Conservation (phyloP, 1,140 invertebrate genomes). For the Temnothorax longispinosus region DNA sequence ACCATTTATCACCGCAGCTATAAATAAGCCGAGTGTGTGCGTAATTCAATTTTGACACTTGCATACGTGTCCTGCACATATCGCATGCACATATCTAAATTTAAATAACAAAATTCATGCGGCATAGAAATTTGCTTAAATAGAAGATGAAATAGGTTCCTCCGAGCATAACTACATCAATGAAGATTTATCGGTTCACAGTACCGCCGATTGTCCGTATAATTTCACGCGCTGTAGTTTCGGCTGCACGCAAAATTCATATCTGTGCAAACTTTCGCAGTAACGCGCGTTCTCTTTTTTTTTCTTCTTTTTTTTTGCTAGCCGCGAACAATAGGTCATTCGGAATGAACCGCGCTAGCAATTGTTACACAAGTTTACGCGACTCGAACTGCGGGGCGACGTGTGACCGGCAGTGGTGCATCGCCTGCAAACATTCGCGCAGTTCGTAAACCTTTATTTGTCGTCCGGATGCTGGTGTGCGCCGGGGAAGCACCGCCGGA, state of each 20-base stretch:
- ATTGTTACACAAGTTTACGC: slow-evolving; percentile 52
- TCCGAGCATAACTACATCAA: background rate
- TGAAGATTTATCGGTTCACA: background rate
- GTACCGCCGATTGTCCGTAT: background rate
- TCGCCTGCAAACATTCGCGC: slow-evolving; percentile 48
- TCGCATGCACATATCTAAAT: background rate
- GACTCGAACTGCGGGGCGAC: slow-evolving; percentile 16
- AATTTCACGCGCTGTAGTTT: background rate
- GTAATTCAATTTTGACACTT: background rate
- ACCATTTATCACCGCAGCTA: slow-evolving; percentile 33
- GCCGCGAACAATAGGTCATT: slow-evolving; percentile 46
- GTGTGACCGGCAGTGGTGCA: background rate
- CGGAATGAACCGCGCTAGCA: slow-evolving; percentile 36
- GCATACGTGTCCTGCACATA: too few relatives aligned
- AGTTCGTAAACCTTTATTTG: slow-evolving; percentile 46
- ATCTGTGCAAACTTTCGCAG: background rate
- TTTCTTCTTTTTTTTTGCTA: slow-evolving; percentile 7
- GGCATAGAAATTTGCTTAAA: background rate
- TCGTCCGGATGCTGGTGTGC: slow-evolving; percentile 35
- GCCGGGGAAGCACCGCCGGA: slow-evolving; percentile 50
- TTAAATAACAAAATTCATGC: background rate
- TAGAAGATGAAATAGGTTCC: background rate
- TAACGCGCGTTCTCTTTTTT: background rate
- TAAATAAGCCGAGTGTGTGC: background rate
- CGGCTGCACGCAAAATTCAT: background rate